A percentile compares a stretch with the other conserved stretches of the same genome.
These are phyloP conservation scores for Hydrotaea cyrtoneurina DNA, from an alignment of 2,888 invertebrate species.

Conservation along the genomic window DNA sequence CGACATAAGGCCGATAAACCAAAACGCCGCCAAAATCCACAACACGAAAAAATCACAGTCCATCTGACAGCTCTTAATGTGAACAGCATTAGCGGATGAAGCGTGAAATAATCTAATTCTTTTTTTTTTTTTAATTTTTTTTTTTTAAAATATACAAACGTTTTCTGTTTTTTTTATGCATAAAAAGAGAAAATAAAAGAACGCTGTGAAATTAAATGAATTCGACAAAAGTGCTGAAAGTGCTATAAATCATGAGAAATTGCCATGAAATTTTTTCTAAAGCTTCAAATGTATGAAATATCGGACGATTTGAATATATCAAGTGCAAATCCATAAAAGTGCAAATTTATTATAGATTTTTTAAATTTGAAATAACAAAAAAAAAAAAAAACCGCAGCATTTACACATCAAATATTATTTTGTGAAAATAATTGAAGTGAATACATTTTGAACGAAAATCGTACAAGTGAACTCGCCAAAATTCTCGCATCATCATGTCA, in stretches of 20 bases:
- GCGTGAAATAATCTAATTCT: slow-evolving; percentile 36
- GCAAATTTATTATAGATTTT: slow-evolving; percentile 60
- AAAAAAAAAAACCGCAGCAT: slow-evolving; percentile 49
- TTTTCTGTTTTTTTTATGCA: not conserved
- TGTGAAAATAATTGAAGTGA: slow-evolving; percentile 47
- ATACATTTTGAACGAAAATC: slow-evolving; percentile 27
- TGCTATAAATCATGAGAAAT: not conserved
- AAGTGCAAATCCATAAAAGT: slow-evolving; percentile 44
- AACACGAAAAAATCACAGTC: slow-evolving; percentile 13
- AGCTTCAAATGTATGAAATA: slow-evolving; percentile 1
- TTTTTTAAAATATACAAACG: not conserved
- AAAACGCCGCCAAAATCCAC: not conserved
- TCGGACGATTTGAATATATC: slow-evolving; percentile 36
- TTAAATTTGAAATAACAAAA: slow-evolving; percentile 41
- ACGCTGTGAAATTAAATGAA: slow-evolving; percentile 39
- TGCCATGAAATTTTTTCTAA: not conserved
- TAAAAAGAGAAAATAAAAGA: slow-evolving; percentile 3
- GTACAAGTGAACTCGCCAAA: slow-evolving; percentile 24
- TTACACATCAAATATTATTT: not conserved
- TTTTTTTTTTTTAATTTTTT: not conserved
- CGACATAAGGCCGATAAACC: slow-evolving; percentile 5
- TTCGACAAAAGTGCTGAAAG: not conserved
- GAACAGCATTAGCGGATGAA: slow-evolving; percentile 13
- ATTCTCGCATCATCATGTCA: slow-evolving; percentile 49
- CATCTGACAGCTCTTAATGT: slow-evolving; percentile 17